Conservation (phyloP, 2,888 invertebrate genomes). For the Melieria omissa region DNA sequence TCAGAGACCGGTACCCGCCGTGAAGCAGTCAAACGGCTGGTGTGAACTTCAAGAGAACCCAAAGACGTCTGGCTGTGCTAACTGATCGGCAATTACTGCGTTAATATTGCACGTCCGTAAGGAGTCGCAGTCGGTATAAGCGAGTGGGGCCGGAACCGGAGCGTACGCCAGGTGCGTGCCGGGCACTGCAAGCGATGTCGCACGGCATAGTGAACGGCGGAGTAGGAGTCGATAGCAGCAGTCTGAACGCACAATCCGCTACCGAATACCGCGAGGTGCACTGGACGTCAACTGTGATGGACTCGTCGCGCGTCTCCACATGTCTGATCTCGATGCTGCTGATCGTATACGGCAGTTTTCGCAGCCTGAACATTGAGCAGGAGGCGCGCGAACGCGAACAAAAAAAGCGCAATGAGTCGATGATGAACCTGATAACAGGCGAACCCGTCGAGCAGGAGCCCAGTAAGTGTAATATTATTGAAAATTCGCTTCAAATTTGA, state of each 20-base stretch:
- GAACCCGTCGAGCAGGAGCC: conserved; percentile 67
- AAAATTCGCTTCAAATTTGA: conserved; percentile 15
- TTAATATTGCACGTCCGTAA: too few relatives aligned
- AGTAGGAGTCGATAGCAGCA: conserved; percentile 54
- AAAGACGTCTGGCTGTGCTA: too few relatives aligned
- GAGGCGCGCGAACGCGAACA: conserved; percentile 88
- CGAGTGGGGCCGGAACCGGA: neutral
- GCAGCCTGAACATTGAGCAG: conserved; percentile 95
- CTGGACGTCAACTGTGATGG: conserved; percentile 96
- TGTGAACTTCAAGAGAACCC: too few relatives aligned
- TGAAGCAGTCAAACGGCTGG: too few relatives aligned
- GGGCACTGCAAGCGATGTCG: conserved; percentile 54
- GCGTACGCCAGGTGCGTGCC: conserved; percentile 16
- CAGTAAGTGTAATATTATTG: conserved; percentile 62
- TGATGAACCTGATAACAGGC: conserved; percentile 65
- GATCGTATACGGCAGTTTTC: conserved; percentile 97
- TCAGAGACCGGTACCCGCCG: too few relatives aligned
- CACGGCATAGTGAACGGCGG: conserved; percentile 54
- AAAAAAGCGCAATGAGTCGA: conserved; percentile 74
- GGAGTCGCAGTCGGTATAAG: neutral
- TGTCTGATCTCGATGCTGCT: conserved; percentile 97
- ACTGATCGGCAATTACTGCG: too few relatives aligned
- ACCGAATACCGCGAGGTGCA: conserved; percentile 72
- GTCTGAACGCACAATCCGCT: conserved; percentile 51
- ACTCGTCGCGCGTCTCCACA: conserved; percentile 95